phyloP scores from a whole-genome alignment of 2,797 vertebrate genomes.

The Hoplostethus atlanticus region DNA sequence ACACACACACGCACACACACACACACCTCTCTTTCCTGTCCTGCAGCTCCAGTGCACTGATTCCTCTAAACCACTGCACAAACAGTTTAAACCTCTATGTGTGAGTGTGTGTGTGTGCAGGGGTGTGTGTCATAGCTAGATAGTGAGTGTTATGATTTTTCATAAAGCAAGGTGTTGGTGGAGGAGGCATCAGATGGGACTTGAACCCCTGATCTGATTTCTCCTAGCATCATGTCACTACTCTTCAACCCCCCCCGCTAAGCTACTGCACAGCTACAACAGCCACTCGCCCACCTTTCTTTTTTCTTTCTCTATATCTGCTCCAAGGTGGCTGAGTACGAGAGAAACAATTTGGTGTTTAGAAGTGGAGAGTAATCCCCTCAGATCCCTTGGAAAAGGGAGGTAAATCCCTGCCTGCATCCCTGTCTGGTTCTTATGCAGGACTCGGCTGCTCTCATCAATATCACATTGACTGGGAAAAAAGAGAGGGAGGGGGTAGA shows the following conservation, averaged over 20 bases:
- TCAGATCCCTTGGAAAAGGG: slow-evolving; percentile 51
- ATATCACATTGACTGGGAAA: slow-evolving; percentile 13
- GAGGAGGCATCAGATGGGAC: too few relatives aligned
- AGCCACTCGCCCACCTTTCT: slow-evolving; percentile 12
- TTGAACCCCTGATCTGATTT: too few relatives aligned
- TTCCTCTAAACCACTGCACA: too few relatives aligned
- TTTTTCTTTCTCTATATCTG: too few relatives aligned
- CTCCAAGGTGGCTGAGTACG: too few relatives aligned
- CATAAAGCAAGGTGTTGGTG: too few relatives aligned
- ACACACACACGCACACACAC: slow-evolving; percentile 9
- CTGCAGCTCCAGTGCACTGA: too few relatives aligned
- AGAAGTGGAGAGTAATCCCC: slow-evolving; percentile 44
- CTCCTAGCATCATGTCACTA: too few relatives aligned
- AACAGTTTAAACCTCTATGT: too few relatives aligned
- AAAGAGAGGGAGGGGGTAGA: slow-evolving; percentile 1
- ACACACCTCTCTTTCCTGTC: neutral
- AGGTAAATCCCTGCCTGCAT: slow-evolving; percentile 39
- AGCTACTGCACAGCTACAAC: slow-evolving; percentile 10
- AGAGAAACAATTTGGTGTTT: slow-evolving; percentile 23
- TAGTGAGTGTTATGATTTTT: too few relatives aligned
- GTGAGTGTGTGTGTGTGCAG: too few relatives aligned
- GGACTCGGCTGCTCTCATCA: slow-evolving; percentile 34
- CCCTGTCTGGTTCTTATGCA: neutral
- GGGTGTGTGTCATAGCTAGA: too few relatives aligned
- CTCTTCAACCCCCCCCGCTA: neutral